phyloP scores from a whole-genome alignment of 2,797 vertebrate species.

The Aeoliscus strigatus region DNA sequence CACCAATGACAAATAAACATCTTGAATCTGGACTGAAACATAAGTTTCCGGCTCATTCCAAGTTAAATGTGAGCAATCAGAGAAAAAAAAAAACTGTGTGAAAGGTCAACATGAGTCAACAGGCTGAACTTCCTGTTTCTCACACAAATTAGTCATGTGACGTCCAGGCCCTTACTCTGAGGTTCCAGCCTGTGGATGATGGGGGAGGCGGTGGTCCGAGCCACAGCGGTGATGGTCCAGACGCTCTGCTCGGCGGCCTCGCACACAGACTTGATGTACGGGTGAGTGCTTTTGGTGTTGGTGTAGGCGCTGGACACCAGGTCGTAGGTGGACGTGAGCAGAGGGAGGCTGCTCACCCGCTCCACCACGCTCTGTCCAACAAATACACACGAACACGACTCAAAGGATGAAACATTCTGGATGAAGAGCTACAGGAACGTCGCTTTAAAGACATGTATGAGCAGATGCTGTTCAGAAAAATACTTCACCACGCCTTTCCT shows the following conservation, averaged over 20 bases:
- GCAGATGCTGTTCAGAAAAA: no score
- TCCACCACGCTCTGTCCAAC: constrained; percentile 79
- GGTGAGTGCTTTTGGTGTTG: constrained; percentile 83
- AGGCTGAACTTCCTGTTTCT: constrained; percentile 25
- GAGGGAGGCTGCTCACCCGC: constrained; percentile 81
- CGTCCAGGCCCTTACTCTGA: constrained; percentile 77
- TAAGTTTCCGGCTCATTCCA: neutral
- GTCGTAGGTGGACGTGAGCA: constrained; percentile 86
- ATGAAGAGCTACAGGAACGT: no score
- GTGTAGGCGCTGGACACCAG: constrained; percentile 80
- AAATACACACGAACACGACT: no score
- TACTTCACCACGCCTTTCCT: no score
- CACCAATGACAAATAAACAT: no score
- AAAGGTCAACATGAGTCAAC: constrained; percentile 31
- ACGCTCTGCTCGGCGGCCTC: constrained; percentile 87
- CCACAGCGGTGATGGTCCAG: constrained; percentile 80
- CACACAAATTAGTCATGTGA: no score
- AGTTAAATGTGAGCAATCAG: neutral
- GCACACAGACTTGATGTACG: constrained; percentile 83
- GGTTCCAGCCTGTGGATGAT: constrained; percentile 85
- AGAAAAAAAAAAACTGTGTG: constrained; percentile 27
- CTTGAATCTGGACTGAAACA: no score
- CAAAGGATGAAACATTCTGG: no score
- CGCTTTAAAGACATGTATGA: no score
- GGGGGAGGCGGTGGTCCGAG: constrained; percentile 79